A percentile compares a stretch with the other conserved stretches of the same genome.
phyloP scores from a whole-genome alignment of 1,140 invertebrate genomes.

The Halictus rubicundus region DNA sequence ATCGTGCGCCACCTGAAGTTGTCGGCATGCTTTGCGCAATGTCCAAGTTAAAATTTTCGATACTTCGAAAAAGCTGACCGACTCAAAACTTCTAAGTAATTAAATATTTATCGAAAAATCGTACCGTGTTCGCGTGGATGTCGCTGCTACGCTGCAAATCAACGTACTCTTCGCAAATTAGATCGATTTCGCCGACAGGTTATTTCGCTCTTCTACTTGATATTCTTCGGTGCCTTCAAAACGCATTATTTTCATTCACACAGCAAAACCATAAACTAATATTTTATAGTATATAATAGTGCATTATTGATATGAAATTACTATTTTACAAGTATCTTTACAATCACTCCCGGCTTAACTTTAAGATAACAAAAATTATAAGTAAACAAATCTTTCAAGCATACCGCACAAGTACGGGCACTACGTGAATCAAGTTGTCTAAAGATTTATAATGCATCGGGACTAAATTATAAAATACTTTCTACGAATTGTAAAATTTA shows the following conservation, averaged over 20 bases:
- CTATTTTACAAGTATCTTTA: background rate
- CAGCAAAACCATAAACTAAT: background rate
- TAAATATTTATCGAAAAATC: background rate
- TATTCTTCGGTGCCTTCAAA: background rate
- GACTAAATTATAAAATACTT: no score
- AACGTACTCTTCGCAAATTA: background rate
- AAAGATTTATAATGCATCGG: no score
- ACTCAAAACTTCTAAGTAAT: background rate
- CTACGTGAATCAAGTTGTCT: background rate
- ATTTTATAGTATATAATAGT: background rate
- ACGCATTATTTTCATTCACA: background rate
- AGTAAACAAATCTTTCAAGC: background rate
- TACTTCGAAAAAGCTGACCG: background rate
- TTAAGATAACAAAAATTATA: background rate
- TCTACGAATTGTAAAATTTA: no score
- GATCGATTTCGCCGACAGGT: no score
- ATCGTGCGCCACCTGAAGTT: constrained; percentile 51
- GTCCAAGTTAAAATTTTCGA: constrained; percentile 14
- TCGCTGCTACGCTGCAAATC: background rate
- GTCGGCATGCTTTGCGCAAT: constrained; percentile 33
- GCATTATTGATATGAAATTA: background rate
- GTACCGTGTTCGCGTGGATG: background rate
- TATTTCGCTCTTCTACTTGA: background rate
- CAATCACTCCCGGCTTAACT: background rate
- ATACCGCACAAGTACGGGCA: background rate